Conservation (phyloP, 2,113 vertebrate species). For the Nesogale talazaci region DNA sequence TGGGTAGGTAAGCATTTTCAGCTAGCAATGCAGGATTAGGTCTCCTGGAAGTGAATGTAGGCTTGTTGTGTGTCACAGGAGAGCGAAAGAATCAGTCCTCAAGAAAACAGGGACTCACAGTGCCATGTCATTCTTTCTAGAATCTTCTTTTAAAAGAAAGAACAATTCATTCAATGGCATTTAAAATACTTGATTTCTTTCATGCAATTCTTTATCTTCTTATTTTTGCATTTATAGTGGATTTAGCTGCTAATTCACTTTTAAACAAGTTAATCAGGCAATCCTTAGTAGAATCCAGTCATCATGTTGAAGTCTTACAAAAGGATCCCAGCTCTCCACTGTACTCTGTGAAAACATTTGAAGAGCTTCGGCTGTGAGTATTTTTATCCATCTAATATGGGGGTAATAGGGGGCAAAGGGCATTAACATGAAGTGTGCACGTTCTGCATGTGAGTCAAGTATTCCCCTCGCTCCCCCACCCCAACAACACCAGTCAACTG, state of each 20-base stretch:
- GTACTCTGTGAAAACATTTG: slow-evolving; percentile 86
- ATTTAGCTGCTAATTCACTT: slow-evolving; percentile 82
- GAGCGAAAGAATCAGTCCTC: background rate
- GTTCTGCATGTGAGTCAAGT: slow-evolving; percentile 25
- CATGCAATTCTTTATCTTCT: slow-evolving; percentile 24
- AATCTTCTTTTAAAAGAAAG: slow-evolving; percentile 17
- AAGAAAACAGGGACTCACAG: background rate
- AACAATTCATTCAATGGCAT: background rate
- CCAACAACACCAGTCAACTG: background rate
- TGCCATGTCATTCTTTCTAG: slow-evolving; percentile 22
- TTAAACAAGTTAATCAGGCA: slow-evolving; percentile 88
- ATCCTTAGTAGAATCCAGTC: slow-evolving; percentile 85
- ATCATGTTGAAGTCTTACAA: slow-evolving; percentile 86
- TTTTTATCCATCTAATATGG: background rate
- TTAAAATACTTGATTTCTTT: background rate
- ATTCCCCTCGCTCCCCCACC: too few species aligned
- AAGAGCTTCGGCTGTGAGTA: slow-evolving; percentile 87
- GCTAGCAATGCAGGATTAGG: background rate
- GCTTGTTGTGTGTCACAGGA: background rate
- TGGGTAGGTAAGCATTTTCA: slow-evolving; percentile 36
- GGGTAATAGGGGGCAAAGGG: background rate
- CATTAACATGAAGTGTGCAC: background rate
- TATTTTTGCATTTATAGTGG: slow-evolving; percentile 71
- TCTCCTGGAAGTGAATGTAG: background rate
- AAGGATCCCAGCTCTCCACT: slow-evolving; percentile 87